These are phyloP conservation scores for Clarias platycephalus DNA, from an alignment of 2,797 vertebrate species.

Conservation along the genomic window DNA sequence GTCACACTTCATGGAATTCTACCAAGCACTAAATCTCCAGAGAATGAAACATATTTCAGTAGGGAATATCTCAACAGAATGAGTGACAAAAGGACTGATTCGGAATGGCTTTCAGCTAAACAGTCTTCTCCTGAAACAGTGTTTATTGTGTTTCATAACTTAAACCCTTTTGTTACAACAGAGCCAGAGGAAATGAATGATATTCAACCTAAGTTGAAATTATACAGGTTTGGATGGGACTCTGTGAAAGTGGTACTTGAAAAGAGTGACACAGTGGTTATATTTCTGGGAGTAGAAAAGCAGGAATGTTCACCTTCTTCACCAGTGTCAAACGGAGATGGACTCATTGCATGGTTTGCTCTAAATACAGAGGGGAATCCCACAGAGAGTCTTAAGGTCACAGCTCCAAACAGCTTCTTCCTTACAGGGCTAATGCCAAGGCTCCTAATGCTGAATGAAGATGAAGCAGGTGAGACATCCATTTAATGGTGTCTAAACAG, in stretches of 20 bases:
- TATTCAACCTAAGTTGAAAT: slow-evolving; percentile 67
- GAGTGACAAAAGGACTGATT: slow-evolving; percentile 83
- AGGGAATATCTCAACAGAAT: slow-evolving; percentile 82
- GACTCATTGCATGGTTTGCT: slow-evolving; percentile 87
- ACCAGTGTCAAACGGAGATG: slow-evolving; percentile 62
- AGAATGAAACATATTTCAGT: slow-evolving; percentile 84
- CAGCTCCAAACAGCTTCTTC: slow-evolving; percentile 75
- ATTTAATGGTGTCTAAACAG: neutral
- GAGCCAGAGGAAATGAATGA: slow-evolving; percentile 55
- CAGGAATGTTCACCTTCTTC: slow-evolving; percentile 48
- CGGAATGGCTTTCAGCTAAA: slow-evolving; percentile 78
- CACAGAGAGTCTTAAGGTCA: slow-evolving; percentile 73
- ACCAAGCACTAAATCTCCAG: slow-evolving; percentile 54
- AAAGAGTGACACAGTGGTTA: slow-evolving; percentile 67
- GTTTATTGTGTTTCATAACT: slow-evolving; percentile 85
- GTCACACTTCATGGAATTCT: slow-evolving; percentile 63
- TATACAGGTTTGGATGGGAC: slow-evolving; percentile 75
- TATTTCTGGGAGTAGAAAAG: slow-evolving; percentile 89
- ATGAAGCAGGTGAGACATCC: slow-evolving; percentile 86
- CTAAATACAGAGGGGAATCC: slow-evolving; percentile 72
- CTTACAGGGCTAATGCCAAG: slow-evolving; percentile 80
- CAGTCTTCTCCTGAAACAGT: slow-evolving; percentile 74
- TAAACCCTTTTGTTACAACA: slow-evolving; percentile 80
- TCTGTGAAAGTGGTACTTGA: slow-evolving; percentile 75
- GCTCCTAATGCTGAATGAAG: slow-evolving; percentile 81